Conservation (phyloP, 2,888 invertebrate genomes). For the Campoletis raptor region DNA sequence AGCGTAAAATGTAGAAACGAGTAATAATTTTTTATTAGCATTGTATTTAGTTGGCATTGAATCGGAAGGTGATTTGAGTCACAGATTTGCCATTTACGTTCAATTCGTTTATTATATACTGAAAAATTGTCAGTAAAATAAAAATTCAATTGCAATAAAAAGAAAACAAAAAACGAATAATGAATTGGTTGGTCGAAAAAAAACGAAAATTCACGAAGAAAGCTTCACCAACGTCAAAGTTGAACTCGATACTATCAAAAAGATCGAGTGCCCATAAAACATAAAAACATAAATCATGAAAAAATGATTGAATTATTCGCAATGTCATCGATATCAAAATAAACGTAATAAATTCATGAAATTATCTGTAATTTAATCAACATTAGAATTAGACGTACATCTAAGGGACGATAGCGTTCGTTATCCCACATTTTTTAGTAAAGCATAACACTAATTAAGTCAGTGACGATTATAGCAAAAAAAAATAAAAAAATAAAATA, state of each 20-base stretch:
- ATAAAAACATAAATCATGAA: slow-evolving; percentile 20
- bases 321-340: slow-evolving; percentile 59
- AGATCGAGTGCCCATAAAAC: slow-evolving; percentile 1
- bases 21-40: slow-evolving; percentile 61
- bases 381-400: slow-evolving; percentile 52
- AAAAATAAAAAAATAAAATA: slow-evolving; percentile 27
- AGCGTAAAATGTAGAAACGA: slow-evolving; percentile 53
- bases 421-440: slow-evolving; percentile 55
- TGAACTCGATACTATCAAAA: slow-evolving; percentile 19
- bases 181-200: not conserved
- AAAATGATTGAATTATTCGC: slow-evolving; percentile 45
- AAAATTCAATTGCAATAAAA: slow-evolving; percentile 59
- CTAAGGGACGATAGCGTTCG: slow-evolving; percentile 42
- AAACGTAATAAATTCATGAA: slow-evolving; percentile 38
- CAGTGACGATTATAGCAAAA: slow-evolving; percentile 48
- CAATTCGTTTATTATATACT: slow-evolving; percentile 49
- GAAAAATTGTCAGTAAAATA: slow-evolving; percentile 63
- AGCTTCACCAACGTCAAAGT: slow-evolving; percentile 20
- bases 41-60: slow-evolving; percentile 5
- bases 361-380: slow-evolving; percentile 49
- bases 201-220: slow-evolving; percentile 5
- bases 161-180: not conserved
- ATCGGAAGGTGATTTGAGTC: slow-evolving; percentile 12
- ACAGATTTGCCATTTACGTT: slow-evolving; percentile 24
- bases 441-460: slow-evolving; percentile 65